Conservation (phyloP, 2,113 vertebrate species). For the crab-eating macaque (Macaca fascicularis) region T2T-MFA8v1.1 NC_088377.1:154802001-154802500, state of each 20-base stretch:
- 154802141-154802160: conserved; percentile 5
- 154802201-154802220: background rate
- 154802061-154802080: background rate
- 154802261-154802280: background rate
- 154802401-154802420: background rate
- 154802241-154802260: background rate
- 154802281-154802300: background rate
- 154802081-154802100: background rate
- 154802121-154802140: background rate
- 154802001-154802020: background rate
- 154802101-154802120: background rate
- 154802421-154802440: background rate
- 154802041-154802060: background rate
- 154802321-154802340: background rate
- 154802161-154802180: background rate
- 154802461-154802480: background rate
- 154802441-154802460: background rate
- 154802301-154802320: background rate
- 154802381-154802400: background rate
- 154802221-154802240: background rate
- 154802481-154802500: conserved; percentile 12
- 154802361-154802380: background rate
- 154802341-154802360: background rate
- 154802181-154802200: background rate
- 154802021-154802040: background rate